Base-by-base conservation (phyloP, 2,888 invertebrate species). In the Gnatocerus cornutus region DNA sequence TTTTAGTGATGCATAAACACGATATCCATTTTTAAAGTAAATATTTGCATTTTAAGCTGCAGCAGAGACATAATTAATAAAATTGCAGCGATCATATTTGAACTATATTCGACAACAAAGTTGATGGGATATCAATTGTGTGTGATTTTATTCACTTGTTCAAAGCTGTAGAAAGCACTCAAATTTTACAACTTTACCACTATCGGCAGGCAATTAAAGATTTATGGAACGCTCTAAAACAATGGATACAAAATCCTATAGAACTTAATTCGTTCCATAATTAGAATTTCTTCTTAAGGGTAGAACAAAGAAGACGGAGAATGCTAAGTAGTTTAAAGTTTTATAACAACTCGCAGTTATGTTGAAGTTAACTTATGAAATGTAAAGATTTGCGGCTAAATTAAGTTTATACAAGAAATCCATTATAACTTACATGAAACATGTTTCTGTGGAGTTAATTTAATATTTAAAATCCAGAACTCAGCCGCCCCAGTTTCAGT, bases 351-450 rank as follows among this genome's bases (percentile, higher is more conserved):
- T 41, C 13, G 2, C 13, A 10, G 10, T 41, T 12, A 12, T 12
- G 41, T 41, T 41, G 13, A 41, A 41, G 41, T 41, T 41, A 10
- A 12, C 3, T 41, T 41, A 7, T 12, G 13, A 12, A 41, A 41
- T 41, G 41, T 41, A 41, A 41, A 41, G 41, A 41, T 12, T 41
- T 41, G 41, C 5, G 41, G 41, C 13, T 41, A 41, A 41, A 41
- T 41, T 41, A 41, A 12, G 41, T 41, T 41, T 41, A 41, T 41
- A 41, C 12, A 41, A 41, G 41, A 41, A 12, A 41, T 10, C 41
- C 13, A 41, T 41, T 41, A 41, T 41, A 41, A 41, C 41, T 41
- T 41, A 41, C 41, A 41, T 12, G 7, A 13, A 41, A 41, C 12
- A 41, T 41, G 12, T 12, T 41, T 41, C 41, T 41, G 5, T 41